Percentiles rank a stretch among this genome's conserved stretches.
Conservation (phyloP, 2,797 vertebrate species). For the Ptychadena robeensis region DNA sequence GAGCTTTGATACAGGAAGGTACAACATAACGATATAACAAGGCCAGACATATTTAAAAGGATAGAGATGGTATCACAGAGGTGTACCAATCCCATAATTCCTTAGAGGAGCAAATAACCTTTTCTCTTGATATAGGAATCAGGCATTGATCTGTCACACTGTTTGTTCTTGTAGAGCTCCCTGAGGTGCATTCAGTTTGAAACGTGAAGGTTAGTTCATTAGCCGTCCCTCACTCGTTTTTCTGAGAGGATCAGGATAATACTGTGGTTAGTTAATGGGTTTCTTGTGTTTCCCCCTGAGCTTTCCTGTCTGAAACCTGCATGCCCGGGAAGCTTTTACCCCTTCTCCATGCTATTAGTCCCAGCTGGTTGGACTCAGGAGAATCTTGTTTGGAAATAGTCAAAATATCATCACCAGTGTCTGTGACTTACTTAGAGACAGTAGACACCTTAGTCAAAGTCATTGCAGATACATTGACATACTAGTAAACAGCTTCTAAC, state of each 20-base stretch:
- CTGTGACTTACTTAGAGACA: conserved; percentile 69
- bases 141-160: conserved; percentile 94
- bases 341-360: conserved; percentile 77
- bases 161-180: conserved; percentile 92
- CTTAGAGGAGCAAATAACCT: conserved; percentile 90
- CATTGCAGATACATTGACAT: conserved; percentile 4
- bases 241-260: conserved; percentile 95
- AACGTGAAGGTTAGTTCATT: conserved; percentile 93
- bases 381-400: conserved; percentile 80
- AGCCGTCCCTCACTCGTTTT: conserved; percentile 90
- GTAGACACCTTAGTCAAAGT: conserved; percentile 7
- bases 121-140: conserved; percentile 94
- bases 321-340: conserved; percentile 83
- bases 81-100: conserved; percentile 81
- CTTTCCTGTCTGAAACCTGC: conserved; percentile 89
- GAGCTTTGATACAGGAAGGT: conserved; percentile 60
- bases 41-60: conserved; percentile 66
- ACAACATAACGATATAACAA: conserved; percentile 56
- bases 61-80: conserved; percentile 72
- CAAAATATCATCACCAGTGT: conserved; percentile 69
- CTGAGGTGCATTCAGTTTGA: conserved; percentile 85
- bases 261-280: conserved; percentile 99
- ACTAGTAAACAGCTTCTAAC: not conserved
- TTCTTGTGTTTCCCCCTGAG: conserved; percentile 97
- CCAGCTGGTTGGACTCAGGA: conserved; percentile 81